A percentile compares a stretch with the other conserved stretches of the same genome.
phyloP scores from a whole-genome alignment of 2,113 vertebrate species.

The Rutilus rutilus region DNA sequence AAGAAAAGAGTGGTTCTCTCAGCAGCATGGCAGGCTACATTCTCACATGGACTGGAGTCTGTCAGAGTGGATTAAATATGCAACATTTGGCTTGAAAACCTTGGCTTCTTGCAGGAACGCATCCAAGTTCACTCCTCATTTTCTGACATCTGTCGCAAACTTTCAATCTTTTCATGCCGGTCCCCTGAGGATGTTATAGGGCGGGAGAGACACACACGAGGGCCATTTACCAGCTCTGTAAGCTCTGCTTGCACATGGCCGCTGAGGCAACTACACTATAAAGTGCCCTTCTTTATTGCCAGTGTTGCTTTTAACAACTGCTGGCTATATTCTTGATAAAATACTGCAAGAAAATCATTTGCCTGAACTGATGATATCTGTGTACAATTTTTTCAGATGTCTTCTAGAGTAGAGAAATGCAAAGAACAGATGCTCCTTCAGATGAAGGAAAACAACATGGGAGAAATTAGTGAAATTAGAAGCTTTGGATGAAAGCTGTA shows the following conservation, averaged over 20 bases:
- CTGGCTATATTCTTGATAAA: constrained; percentile 12
- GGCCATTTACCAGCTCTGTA: constrained; percentile 38
- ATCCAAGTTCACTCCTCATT: constrained; percentile 60
- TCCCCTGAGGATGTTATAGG: constrained; percentile 53
- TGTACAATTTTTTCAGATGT: not conserved
- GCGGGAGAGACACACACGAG: not conserved
- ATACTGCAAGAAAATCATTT: not conserved
- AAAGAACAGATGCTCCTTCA: constrained; percentile 19
- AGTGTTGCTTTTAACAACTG: constrained; percentile 52
- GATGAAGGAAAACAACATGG: not conserved
- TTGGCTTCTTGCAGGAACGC: constrained; percentile 63
- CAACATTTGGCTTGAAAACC: constrained; percentile 63
- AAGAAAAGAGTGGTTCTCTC: constrained; percentile 4
- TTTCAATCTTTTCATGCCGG: constrained; percentile 62
- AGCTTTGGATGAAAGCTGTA: not conserved
- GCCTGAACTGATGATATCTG: constrained; percentile 2
- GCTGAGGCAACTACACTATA: constrained; percentile 54
- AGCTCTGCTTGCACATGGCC: constrained; percentile 55
- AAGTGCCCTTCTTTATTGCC: constrained; percentile 55
- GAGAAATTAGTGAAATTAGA: not conserved
- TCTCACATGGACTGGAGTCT: constrained; percentile 52
- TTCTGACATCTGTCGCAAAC: constrained; percentile 66
- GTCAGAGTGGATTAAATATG: constrained; percentile 69
- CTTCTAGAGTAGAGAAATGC: not conserved
- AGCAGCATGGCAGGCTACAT: constrained; percentile 30